Conservation (phyloP, 35 echinoderm and acorn worm species). For the Heliocidaris tuberculata region DNA sequence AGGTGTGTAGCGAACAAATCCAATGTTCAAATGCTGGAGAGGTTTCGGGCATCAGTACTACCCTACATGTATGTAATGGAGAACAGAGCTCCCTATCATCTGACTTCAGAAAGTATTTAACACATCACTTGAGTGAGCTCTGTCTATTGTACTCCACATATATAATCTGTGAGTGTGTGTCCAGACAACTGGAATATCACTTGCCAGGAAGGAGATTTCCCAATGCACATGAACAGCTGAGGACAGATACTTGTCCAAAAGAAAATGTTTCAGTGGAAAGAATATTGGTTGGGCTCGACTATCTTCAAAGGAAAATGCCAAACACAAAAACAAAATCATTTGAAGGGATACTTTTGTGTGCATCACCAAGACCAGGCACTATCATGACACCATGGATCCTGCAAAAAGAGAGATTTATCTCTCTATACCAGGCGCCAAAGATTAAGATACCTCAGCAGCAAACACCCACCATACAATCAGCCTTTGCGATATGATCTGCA, state of each 20-base stretch:
- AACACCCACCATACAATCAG: constrained; percentile 55
- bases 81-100: too few species aligned
- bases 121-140: constrained; percentile 49
- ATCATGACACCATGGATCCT: constrained; percentile 9
- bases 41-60: too few species aligned
- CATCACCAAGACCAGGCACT: constrained; percentile 52
- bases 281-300: constrained; percentile 68
- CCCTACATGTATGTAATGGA: too few species aligned
- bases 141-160: constrained; percentile 65
- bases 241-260: constrained; percentile 46
- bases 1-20: too few species aligned
- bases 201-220: constrained; percentile 55
- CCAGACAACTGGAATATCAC: constrained; percentile 54
- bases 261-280: constrained; percentile 58
- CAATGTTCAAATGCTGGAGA: too few species aligned
- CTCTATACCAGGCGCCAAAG: not conserved
- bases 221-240: constrained; percentile 35
- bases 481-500: constrained; percentile 54
- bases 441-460: constrained; percentile 21
- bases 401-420: not conserved
- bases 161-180: constrained; percentile 66
- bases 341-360: constrained; percentile 62
- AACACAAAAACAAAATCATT: constrained; percentile 58
- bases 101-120: constrained; percentile 36
- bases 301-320: constrained; percentile 61